Evolutionary conservation across 2,113 vertebrate species (phyloP).

Genomic region (Trematocara unimaculatum): DNA sequence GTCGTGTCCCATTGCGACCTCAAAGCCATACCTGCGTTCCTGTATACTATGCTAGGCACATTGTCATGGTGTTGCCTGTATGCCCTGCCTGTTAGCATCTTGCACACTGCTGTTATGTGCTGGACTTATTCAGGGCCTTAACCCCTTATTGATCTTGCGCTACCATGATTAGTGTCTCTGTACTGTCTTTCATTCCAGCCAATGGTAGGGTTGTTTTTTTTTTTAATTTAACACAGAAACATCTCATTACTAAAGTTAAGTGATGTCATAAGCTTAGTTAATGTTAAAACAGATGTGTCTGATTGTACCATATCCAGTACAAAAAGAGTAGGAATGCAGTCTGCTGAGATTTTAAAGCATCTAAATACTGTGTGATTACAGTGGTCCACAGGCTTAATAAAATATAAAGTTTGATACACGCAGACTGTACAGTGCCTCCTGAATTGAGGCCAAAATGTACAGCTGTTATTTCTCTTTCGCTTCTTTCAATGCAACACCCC

Average conservation of each 20-base stretch:
- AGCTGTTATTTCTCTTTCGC: background rate
- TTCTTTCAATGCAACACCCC: background rate
- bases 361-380: background rate
- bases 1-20: background rate
- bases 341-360: background rate
- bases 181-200: background rate
- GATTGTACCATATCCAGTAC: background rate
- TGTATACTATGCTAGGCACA: background rate
- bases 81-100: background rate
- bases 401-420: background rate
- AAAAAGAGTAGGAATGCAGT: background rate
- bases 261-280: background rate
- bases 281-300: background rate
- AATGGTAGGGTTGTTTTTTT: background rate
- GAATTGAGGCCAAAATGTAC: background rate
- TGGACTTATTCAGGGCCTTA: background rate
- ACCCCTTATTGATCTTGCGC: background rate
- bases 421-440: background rate
- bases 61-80: background rate
- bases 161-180: background rate
- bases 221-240: background rate
- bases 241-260: background rate
- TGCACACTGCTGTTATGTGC: background rate
- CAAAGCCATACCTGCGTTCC: accelerated
- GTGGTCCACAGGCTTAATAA: background rate